Conservation (phyloP, 2,113 vertebrate genomes). For the Engraulis encrasicolus region DNA sequence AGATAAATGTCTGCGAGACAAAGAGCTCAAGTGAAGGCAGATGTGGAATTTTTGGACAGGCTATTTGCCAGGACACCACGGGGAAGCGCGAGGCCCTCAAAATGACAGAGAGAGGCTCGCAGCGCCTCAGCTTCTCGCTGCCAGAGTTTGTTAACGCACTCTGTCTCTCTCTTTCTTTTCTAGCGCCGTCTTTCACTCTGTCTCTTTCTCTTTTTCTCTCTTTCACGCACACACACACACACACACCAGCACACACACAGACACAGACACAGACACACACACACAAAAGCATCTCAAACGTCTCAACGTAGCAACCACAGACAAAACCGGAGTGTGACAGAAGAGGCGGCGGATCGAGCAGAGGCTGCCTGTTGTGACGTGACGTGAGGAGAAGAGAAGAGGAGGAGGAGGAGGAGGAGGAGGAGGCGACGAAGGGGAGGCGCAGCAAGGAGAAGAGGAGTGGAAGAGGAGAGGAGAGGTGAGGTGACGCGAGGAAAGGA, state of each 20-base stretch:
- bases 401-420: too few species aligned
- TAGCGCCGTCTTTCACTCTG: too few species aligned
- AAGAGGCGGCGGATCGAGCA: slow-evolving; percentile 37
- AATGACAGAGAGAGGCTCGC: slow-evolving; percentile 52
- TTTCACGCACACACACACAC: slow-evolving; percentile 18
- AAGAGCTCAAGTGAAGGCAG: slow-evolving; percentile 37
- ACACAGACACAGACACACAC: background rate
- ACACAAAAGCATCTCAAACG: slow-evolving; percentile 21
- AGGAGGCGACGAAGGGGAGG: too few species aligned
- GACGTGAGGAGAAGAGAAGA: too few species aligned
- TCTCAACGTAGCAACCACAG: slow-evolving; percentile 37
- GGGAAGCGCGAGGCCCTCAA: slow-evolving; percentile 37
- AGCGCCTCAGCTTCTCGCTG: slow-evolving; percentile 33
- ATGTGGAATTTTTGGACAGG: slow-evolving; percentile 49
- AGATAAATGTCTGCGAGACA: slow-evolving; percentile 38
- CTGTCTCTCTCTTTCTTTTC: background rate
- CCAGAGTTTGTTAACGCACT: background rate
- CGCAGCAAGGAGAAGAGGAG: too few species aligned
- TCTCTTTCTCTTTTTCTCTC: background rate
- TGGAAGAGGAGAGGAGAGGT: too few species aligned
- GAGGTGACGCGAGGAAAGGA: too few species aligned
- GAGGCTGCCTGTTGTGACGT: slow-evolving; percentile 38
- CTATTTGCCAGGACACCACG: slow-evolving; percentile 46
- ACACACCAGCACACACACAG: slow-evolving; percentile 1
- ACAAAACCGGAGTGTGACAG: slow-evolving; percentile 55